Percentiles rank a stretch among this genome's conserved stretches.
phyloP scores from a whole-genome alignment of 2,888 invertebrate genomes.

The Leptura quadrifasciata region DNA sequence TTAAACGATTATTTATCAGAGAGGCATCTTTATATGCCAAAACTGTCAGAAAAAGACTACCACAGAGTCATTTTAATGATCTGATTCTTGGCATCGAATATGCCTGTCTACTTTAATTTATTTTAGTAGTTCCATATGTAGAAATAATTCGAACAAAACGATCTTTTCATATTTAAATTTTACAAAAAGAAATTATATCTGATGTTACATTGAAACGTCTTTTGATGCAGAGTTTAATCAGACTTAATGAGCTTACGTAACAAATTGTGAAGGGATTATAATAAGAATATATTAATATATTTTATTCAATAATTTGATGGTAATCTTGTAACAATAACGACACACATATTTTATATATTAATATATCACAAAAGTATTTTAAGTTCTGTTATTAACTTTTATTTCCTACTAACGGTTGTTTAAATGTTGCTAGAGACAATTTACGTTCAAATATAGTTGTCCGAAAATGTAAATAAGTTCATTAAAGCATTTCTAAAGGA shows the following conservation, averaged over 20 bases:
- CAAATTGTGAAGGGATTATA: conserved; percentile 31
- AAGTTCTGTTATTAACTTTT: conserved; percentile 1
- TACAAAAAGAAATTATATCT: conserved; percentile 30
- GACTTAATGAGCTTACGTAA: conserved; percentile 35
- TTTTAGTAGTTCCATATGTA: conserved; percentile 22
- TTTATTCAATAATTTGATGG: conserved; percentile 32
- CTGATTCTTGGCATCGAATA: neutral
- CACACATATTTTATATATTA: conserved; percentile 22
- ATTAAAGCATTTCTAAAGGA: neutral
- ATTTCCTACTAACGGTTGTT: neutral
- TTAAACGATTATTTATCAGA: conserved; percentile 28
- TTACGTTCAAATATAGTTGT: neutral
- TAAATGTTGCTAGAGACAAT: neutral
- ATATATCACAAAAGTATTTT: neutral
- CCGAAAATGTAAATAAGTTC: neutral
- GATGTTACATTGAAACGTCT: conserved; percentile 23
- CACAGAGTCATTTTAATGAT: conserved; percentile 11
- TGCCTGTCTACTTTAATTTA: neutral
- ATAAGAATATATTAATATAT: conserved; percentile 24
- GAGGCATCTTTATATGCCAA: conserved; percentile 17
- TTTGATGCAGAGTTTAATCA: conserved; percentile 30
- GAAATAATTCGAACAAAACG: conserved; percentile 36
- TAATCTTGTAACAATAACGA: conserved; percentile 22
- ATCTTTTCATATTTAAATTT: conserved; percentile 34
- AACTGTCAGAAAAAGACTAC: conserved; percentile 35